phyloP scores from a whole-genome alignment of 1,140 invertebrate genomes.

The Lamellibrachia luymesi region DNA sequence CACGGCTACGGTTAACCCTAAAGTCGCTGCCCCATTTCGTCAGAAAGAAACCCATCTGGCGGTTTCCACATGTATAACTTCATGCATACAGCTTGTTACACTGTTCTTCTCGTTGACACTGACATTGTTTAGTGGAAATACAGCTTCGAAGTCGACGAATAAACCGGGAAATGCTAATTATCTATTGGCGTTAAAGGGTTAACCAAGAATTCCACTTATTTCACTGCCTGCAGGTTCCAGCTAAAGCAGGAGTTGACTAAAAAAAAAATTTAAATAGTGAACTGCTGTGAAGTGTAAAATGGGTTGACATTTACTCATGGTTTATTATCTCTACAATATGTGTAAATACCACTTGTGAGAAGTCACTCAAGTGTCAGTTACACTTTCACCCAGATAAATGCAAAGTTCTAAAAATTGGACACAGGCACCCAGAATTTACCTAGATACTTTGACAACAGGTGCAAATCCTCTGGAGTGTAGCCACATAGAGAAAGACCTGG shows the following conservation, averaged over 20 bases:
- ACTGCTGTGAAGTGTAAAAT: not conserved
- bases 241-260: not conserved
- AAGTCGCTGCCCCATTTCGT: not conserved
- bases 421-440: too few relatives aligned
- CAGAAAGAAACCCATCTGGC: not conserved
- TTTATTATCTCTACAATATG: too few relatives aligned
- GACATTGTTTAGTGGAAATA: not conserved
- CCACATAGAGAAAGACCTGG: too few relatives aligned
- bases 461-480: too few relatives aligned
- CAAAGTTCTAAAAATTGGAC: too few relatives aligned
- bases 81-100: not conserved
- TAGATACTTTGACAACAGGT: too few relatives aligned
- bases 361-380: too few relatives aligned
- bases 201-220: conserved; percentile 5
- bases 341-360: too few relatives aligned
- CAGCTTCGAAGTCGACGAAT: not conserved
- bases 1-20: not conserved
- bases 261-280: not conserved
- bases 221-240: not conserved
- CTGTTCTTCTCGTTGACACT: not conserved
- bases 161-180: not conserved
- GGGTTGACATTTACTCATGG: not conserved
- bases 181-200: not conserved
- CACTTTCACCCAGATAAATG: too few relatives aligned
- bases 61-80: not conserved